Conservation (phyloP, 2,797 vertebrate genomes). For the Lacerta agilis region DNA sequence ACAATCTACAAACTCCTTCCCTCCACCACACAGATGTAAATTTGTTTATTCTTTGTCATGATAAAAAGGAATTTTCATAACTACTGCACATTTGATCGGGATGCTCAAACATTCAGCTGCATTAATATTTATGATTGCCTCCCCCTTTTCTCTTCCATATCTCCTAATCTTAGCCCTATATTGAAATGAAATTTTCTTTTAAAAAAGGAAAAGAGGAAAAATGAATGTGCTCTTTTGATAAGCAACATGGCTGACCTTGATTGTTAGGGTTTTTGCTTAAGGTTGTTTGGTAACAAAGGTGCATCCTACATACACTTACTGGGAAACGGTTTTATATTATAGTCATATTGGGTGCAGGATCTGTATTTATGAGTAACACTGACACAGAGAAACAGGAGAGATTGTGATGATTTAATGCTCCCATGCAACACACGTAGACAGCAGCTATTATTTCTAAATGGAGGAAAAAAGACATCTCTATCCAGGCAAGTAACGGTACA, state of each 20-base stretch:
- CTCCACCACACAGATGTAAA: constrained; percentile 1
- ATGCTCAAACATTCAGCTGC: background rate
- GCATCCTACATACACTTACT: background rate
- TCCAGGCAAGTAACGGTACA: no score
- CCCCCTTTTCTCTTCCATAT: background rate
- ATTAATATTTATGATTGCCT: constrained; percentile 13
- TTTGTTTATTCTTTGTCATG: constrained; percentile 21
- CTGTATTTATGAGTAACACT: background rate
- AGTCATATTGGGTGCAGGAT: background rate
- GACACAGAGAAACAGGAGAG: background rate
- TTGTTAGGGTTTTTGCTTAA: background rate
- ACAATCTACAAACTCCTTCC: constrained; percentile 5
- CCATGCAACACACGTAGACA: background rate
- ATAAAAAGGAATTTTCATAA: background rate
- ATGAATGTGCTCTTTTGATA: background rate
- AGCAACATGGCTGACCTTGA: constrained; percentile 5
- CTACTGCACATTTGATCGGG: background rate
- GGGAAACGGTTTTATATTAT: background rate
- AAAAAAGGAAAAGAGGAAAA: background rate
- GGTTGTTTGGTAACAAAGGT: background rate
- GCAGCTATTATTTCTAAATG: no score
- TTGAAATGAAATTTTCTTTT: background rate
- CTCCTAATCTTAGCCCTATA: background rate
- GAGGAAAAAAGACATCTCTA: no score
- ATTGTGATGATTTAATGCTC: no score